Evolutionary conservation across 2,888 invertebrate genomes (phyloP).

Genomic region (Cheiracanthium punctorium): DNA sequence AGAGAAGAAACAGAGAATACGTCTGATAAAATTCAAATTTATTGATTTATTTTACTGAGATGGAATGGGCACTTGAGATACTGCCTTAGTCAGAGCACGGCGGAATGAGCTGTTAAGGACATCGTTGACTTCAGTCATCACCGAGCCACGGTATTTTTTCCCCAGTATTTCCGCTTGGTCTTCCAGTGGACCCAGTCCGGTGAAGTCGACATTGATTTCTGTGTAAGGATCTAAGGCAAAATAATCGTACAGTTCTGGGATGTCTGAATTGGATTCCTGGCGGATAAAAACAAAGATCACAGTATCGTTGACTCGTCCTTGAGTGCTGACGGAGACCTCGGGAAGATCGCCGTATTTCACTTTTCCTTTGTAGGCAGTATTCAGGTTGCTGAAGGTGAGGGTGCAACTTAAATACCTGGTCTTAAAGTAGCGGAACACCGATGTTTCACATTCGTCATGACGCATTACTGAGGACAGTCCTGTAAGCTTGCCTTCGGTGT

Average conservation of each 20-base stretch:
- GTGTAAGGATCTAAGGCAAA: slow-evolving; percentile 17
- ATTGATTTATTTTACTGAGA: slow-evolving; percentile 43
- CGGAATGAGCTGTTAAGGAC: slow-evolving; percentile 22
- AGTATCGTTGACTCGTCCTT: slow-evolving; percentile 16
- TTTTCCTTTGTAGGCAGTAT: slow-evolving; percentile 39
- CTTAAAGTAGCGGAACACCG: background rate
- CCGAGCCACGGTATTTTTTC: slow-evolving; percentile 26
- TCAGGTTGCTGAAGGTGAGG: slow-evolving; percentile 27
- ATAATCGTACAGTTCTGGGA: background rate
- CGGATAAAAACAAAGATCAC: background rate
- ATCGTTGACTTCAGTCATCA: slow-evolving; percentile 6
- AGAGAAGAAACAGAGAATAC: too few species aligned
- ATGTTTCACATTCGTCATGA: slow-evolving; percentile 26
- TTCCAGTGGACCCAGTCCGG: slow-evolving; percentile 58
- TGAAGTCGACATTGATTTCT: slow-evolving; percentile 19
- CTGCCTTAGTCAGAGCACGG: slow-evolving; percentile 39
- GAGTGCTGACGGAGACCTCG: slow-evolving; percentile 30
- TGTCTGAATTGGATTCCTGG: background rate
- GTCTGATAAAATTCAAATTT: too few species aligned
- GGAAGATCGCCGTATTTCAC: slow-evolving; percentile 56
- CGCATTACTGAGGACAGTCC: slow-evolving; percentile 34
- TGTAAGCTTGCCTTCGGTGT: slow-evolving; percentile 33
- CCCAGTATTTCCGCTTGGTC: slow-evolving; percentile 40
- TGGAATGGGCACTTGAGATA: slow-evolving; percentile 45
- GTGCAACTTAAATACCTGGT: slow-evolving; percentile 45